A percentile compares a stretch with the other conserved stretches of the same genome.
phyloP scores from a whole-genome alignment of 2,113 vertebrate species.

The Lasiurus borealis region DNA sequence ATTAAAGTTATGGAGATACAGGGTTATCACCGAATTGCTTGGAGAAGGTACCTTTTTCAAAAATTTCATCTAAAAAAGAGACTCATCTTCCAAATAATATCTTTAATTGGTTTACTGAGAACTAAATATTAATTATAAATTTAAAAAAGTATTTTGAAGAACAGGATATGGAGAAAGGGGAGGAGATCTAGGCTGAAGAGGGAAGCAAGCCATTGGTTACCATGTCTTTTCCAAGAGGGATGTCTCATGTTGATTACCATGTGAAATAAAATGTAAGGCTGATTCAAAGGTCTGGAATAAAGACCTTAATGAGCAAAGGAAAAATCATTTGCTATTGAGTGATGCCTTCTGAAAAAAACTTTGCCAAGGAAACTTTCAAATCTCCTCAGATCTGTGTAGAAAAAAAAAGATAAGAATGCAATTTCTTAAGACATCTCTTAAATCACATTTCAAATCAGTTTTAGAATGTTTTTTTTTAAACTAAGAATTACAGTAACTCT shows the following conservation, averaged over 20 bases:
- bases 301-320: constrained; percentile 82
- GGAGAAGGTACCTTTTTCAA: constrained; percentile 67
- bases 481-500: neutral
- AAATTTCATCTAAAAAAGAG: constrained; percentile 74
- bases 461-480: neutral
- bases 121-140: constrained; percentile 68
- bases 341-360: constrained; percentile 64
- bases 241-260: constrained; percentile 81
- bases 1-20: constrained; percentile 78
- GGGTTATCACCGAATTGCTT: constrained; percentile 73
- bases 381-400: neutral
- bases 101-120: constrained; percentile 85
- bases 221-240: constrained; percentile 76
- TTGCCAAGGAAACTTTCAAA: constrained; percentile 74
- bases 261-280: constrained; percentile 77
- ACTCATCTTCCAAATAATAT: constrained; percentile 76
- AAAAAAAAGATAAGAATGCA: neutral
- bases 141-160: constrained; percentile 80
- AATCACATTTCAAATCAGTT: neutral
- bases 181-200: constrained; percentile 76
- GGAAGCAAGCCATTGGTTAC: constrained; percentile 79
- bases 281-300: constrained; percentile 78
- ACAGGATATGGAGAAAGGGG: constrained; percentile 63
- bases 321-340: constrained; percentile 75
- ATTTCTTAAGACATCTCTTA: neutral